Evolutionary conservation across 2,797 vertebrate genomes (phyloP).

Genomic region (Syngnathus acus): DNA sequence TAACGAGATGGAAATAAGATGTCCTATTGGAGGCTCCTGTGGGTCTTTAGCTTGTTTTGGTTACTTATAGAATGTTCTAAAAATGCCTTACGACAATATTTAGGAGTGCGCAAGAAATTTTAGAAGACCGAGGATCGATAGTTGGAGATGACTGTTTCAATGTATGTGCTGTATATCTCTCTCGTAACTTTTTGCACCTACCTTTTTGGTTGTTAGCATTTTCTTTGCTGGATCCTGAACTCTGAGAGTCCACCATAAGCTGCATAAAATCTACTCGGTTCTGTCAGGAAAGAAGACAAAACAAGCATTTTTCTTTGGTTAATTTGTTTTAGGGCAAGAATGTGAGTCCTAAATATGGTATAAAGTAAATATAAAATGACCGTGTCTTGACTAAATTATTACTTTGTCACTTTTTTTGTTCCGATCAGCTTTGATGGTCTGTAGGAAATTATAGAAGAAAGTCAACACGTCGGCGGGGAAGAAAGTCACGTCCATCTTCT

Average conservation of each 20-base stretch:
- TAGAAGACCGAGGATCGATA: not conserved
- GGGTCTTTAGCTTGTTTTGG: no score
- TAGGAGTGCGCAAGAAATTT: no score
- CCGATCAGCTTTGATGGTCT: constrained; percentile 41
- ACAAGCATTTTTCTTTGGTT: not conserved
- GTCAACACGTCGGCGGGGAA: constrained; percentile 26
- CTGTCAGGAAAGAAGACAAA: constrained; percentile 27
- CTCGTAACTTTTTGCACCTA: not conserved
- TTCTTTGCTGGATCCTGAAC: constrained; percentile 7
- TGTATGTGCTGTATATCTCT: not conserved
- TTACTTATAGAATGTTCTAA: no score
- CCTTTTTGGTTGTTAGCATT: constrained; percentile 26
- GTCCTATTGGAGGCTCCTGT: not conserved
- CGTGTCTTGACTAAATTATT: not conserved
- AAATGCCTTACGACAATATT: no score
- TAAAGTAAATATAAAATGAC: not conserved
- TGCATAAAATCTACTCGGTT: constrained; percentile 73
- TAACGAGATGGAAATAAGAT: not conserved
- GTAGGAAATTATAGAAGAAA: constrained; percentile 45
- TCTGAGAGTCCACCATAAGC: constrained; percentile 73
- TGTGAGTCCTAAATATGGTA: not conserved
- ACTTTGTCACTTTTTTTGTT: constrained; percentile 31
- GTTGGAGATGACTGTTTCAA: not conserved
- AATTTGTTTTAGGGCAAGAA: not conserved
- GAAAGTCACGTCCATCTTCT: constrained; percentile 31